These are phyloP conservation scores for Lasioglossum marginatum DNA, from an alignment of 2,888 invertebrate species.

Conservation along the genomic window DNA sequence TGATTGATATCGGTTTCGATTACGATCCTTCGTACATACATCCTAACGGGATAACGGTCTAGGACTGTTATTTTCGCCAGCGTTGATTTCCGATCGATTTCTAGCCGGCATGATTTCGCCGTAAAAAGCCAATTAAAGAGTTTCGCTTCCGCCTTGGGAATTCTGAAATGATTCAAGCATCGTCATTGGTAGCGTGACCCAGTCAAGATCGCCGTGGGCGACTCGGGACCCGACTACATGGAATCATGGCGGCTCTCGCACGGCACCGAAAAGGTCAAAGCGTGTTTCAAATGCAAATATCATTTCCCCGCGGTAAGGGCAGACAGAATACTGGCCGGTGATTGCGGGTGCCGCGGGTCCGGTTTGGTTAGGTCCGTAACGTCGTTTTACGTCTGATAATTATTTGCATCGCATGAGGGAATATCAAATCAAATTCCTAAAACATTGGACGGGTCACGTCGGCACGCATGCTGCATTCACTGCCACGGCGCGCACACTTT, in stretches of 20 bases:
- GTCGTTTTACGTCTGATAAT: constrained; percentile 58
- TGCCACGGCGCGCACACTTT: constrained; percentile 35
- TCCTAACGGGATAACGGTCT: too few species aligned
- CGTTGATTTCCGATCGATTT: neutral
- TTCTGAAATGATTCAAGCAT: neutral
- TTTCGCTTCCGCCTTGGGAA: neutral
- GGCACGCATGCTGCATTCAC: constrained; percentile 42
- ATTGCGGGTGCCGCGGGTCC: constrained; percentile 46
- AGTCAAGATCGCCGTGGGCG: constrained; percentile 49
- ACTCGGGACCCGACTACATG: constrained; percentile 37
- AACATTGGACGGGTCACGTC: constrained; percentile 49
- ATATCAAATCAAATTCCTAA: constrained; percentile 60
- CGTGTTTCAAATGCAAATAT: constrained; percentile 77
- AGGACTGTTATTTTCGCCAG: too few species aligned
- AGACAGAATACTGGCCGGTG: constrained; percentile 50
- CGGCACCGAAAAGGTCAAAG: constrained; percentile 76
- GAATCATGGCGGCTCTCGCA: constrained; percentile 26
- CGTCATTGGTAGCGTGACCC: constrained; percentile 33
- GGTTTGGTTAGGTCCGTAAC: constrained; percentile 35
- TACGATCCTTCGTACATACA: too few species aligned
- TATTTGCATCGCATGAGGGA: constrained; percentile 44
- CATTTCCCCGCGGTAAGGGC: constrained; percentile 50
- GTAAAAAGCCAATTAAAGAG: constrained; percentile 9
- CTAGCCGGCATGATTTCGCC: neutral
- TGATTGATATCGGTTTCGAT: too few species aligned